These are phyloP conservation scores for Meteorus cinctellus DNA, from an alignment of 2,888 invertebrate genomes.

Conservation along the genomic window DNA sequence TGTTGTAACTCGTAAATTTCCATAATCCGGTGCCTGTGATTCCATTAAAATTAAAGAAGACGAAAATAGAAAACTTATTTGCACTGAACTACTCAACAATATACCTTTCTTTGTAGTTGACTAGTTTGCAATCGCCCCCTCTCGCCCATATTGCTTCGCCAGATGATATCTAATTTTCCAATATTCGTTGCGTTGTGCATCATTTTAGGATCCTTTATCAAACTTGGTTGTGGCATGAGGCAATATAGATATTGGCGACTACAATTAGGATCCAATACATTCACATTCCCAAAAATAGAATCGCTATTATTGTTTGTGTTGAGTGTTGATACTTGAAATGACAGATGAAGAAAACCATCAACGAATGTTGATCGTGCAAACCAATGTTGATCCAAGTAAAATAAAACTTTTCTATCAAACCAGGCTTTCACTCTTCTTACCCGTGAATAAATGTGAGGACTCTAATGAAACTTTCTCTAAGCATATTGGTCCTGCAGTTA, in stretches of 20 bases:
- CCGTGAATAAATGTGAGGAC: slow-evolving; percentile 90
- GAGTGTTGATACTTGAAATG: slow-evolving; percentile 78
- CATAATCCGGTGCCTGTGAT: slow-evolving; percentile 89
- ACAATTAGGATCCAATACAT: slow-evolving; percentile 89
- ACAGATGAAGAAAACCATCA: neutral
- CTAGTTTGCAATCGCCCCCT: slow-evolving; percentile 97
- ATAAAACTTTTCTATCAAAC: neutral
- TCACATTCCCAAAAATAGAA: slow-evolving; percentile 86
- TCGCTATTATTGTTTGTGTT: slow-evolving; percentile 80
- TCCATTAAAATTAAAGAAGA: slow-evolving; percentile 51
- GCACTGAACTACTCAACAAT: slow-evolving; percentile 35
- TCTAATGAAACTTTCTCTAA: slow-evolving; percentile 95
- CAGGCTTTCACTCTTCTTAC: slow-evolving; percentile 66
- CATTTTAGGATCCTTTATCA: slow-evolving; percentile 84
- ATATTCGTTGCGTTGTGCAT: slow-evolving; percentile 90
- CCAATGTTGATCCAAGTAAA: neutral
- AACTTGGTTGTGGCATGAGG: slow-evolving; percentile 85
- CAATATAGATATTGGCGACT: slow-evolving; percentile 97
- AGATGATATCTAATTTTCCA: slow-evolving; percentile 97
- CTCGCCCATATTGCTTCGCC: slow-evolving; percentile 98
- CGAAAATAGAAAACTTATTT: neutral
- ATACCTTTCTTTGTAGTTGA: slow-evolving; percentile 91
- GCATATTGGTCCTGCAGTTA: slow-evolving; percentile 93
- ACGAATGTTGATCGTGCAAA: neutral
- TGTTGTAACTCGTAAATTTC: slow-evolving; percentile 91